Percentiles rank a stretch among this genome's conserved stretches.
Evolutionary conservation across 2,888 invertebrate genomes (phyloP).

Genomic region (Tortricodes alternella): DNA sequence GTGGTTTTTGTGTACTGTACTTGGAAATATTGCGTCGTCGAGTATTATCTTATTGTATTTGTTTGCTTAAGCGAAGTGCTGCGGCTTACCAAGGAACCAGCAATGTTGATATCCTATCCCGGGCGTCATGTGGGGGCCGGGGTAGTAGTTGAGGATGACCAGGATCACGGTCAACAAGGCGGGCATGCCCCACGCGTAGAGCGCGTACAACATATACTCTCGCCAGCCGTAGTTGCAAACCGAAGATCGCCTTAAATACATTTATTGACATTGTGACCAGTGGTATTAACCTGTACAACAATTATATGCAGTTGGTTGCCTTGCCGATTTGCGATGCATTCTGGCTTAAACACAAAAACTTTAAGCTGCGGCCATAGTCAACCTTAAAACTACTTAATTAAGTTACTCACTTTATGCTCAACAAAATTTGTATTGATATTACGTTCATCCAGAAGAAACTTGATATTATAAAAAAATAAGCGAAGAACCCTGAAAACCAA

Average conservation of each 20-base stretch:
- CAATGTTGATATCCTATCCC: slow-evolving; percentile 83
- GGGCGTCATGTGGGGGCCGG: slow-evolving; percentile 78
- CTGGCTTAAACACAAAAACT: too few relatives aligned
- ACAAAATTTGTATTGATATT: slow-evolving; percentile 86
- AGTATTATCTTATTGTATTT: too few relatives aligned
- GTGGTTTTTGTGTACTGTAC: too few relatives aligned
- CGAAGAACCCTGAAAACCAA: slow-evolving; percentile 73
- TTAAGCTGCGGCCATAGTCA: too few relatives aligned
- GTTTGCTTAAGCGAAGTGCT: not conserved
- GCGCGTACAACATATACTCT: slow-evolving; percentile 78
- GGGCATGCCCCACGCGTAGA: slow-evolving; percentile 84
- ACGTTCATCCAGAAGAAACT: slow-evolving; percentile 87
- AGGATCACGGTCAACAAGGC: slow-evolving; percentile 74
- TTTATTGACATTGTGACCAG: not conserved
- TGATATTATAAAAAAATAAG: slow-evolving; percentile 82
- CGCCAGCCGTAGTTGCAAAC: slow-evolving; percentile 79
- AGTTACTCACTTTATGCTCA: slow-evolving; percentile 82
- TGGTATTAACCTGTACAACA: too few relatives aligned
- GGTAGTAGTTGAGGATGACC: slow-evolving; percentile 76
- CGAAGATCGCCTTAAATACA: slow-evolving; percentile 52
- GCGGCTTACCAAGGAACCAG: slow-evolving; percentile 85
- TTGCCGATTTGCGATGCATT: too few relatives aligned
- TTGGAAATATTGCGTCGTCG: too few relatives aligned
- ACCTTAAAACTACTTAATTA: too few relatives aligned
- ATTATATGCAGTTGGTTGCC: too few relatives aligned